A percentile compares a stretch with the other conserved stretches of the same genome.
These are phyloP conservation scores for Drosophila nigromelanica DNA, from an alignment of 1,140 invertebrate genomes.

Conservation along the genomic window DNA sequence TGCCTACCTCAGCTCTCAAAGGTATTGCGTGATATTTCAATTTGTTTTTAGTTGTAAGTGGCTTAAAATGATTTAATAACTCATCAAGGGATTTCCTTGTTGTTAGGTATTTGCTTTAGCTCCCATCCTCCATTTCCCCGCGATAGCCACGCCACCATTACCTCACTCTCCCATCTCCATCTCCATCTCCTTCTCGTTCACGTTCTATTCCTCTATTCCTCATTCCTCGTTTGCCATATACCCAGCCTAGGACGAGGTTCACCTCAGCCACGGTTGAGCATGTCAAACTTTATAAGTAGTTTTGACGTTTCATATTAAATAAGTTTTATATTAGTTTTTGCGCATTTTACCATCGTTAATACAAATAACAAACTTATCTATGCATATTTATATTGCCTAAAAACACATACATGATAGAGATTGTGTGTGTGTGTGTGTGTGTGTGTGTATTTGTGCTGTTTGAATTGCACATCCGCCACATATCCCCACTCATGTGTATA, in stretches of 20 bases:
- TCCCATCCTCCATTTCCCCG: neutral
- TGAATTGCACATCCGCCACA: neutral
- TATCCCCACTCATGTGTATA: neutral
- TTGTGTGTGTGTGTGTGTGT: neutral
- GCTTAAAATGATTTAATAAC: slow-evolving; percentile 83
- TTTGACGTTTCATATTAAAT: slow-evolving; percentile 80
- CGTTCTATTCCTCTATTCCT: neutral
- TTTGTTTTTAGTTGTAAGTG: slow-evolving; percentile 83
- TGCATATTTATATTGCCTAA: slow-evolving; percentile 55
- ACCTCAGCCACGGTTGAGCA: slow-evolving; percentile 50
- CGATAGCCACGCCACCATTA: neutral
- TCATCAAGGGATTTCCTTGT: slow-evolving; percentile 82
- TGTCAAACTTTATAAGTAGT: slow-evolving; percentile 80
- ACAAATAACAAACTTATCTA: slow-evolving; percentile 72
- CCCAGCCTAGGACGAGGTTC: slow-evolving; percentile 17
- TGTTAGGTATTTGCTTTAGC: slow-evolving; percentile 78
- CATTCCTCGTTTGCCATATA: slow-evolving; percentile 21
- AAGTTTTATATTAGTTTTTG: slow-evolving; percentile 80
- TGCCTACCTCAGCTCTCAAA: slow-evolving; percentile 56
- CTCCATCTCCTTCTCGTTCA: neutral
- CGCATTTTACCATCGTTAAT: slow-evolving; percentile 75
- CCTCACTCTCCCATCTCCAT: slow-evolving; percentile 23
- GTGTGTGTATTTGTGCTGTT: neutral
- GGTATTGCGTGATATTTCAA: slow-evolving; percentile 82
- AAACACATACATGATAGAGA: neutral